phyloP scores from a whole-genome alignment of 2,113 vertebrate genomes.

The Arizona elegans region DNA sequence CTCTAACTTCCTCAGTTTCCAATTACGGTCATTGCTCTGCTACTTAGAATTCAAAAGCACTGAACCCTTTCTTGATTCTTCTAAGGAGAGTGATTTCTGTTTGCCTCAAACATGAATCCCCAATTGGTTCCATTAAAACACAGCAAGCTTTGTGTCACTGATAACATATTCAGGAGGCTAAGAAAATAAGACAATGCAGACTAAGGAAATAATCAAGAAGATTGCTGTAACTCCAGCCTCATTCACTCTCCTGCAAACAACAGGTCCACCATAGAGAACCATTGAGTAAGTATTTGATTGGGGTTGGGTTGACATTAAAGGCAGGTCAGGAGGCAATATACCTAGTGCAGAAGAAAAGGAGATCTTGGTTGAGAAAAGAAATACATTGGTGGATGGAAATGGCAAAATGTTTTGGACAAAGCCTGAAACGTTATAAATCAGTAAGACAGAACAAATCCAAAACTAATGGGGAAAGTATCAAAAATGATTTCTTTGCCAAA shows the following conservation, averaged over 20 bases:
- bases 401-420: not conserved
- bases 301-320: not conserved
- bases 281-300: not conserved
- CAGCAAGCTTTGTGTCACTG: not conserved
- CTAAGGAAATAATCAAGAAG: not conserved
- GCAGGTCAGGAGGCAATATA: not conserved
- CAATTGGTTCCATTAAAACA: not conserved
- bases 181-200: not conserved
- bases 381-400: not conserved
- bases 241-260: not conserved
- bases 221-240: not conserved
- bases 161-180: not conserved
- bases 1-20: not conserved
- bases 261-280: not conserved
- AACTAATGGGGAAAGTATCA: not conserved
- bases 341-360: not conserved
- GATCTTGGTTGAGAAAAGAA: not conserved
- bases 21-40: not conserved
- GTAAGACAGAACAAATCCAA: not conserved
- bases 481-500: constrained; percentile 4
- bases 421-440: not conserved
- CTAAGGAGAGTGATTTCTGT: not conserved
- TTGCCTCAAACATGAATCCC: not conserved
- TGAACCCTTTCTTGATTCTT: not conserved
- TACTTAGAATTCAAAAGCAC: not conserved